A percentile compares a stretch with the other conserved stretches of the same genome.
These are phyloP conservation scores for Myanophis thanlyinensis DNA, from an alignment of 2,113 vertebrate species.

Conservation along the genomic window DNA sequence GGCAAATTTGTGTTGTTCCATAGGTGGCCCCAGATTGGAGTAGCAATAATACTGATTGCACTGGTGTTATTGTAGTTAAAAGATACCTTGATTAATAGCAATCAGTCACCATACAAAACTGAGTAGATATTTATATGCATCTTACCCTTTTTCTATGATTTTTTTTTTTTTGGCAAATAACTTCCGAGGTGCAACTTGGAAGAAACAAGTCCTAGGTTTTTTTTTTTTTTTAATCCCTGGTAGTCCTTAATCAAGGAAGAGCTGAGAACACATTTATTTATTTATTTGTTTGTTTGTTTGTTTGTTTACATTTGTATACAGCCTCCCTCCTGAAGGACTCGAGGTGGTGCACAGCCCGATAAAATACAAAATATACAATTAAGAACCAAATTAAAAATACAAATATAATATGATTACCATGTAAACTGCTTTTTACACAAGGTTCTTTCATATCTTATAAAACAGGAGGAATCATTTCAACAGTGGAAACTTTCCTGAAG, in stretches of 20 bases:
- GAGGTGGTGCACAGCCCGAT: too few relatives aligned
- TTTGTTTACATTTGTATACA: too few relatives aligned
- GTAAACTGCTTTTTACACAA: not conserved
- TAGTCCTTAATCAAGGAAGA: not conserved
- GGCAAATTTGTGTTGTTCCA: not conserved
- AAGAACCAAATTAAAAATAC: too few relatives aligned
- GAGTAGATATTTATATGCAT: not conserved
- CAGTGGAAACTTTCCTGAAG: constrained; percentile 33
- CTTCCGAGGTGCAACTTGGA: not conserved
- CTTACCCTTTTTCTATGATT: not conserved
- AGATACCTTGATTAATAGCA: constrained; percentile 21
- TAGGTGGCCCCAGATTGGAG: not conserved
- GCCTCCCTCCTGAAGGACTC: too few relatives aligned
- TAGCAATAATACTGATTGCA: not conserved
- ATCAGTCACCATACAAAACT: not conserved
- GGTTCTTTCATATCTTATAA: constrained; percentile 18
- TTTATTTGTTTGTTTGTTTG: too few relatives aligned
- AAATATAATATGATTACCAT: too few relatives aligned
- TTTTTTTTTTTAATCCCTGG: not conserved
- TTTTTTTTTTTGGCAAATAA: not conserved
- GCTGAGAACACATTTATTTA: not conserved
- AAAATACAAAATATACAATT: too few relatives aligned
- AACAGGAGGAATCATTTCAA: constrained; percentile 52
- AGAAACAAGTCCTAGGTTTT: not conserved
- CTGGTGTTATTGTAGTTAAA: not conserved